Conservation (phyloP, 1,140 invertebrate genomes). For the Whitmania pigra region DNA sequence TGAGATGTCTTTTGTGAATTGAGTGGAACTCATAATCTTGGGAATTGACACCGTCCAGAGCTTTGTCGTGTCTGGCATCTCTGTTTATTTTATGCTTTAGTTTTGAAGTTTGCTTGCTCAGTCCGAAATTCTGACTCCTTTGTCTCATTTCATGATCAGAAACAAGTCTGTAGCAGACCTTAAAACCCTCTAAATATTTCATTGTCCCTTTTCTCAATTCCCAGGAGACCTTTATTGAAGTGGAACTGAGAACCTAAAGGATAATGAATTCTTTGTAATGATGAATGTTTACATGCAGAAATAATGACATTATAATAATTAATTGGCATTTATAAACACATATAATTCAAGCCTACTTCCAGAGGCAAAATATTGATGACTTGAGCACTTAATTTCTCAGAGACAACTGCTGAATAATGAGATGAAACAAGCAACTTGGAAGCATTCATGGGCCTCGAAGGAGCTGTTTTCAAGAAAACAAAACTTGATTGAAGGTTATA, state of each 20-base stretch:
- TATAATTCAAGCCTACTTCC: neutral
- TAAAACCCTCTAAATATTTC: constrained; percentile 65
- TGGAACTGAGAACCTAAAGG: constrained; percentile 62
- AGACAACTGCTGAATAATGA: neutral
- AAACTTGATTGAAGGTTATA: neutral
- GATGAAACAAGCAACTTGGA: neutral
- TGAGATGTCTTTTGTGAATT: too few species aligned
- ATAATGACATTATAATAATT: neutral
- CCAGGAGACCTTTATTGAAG: constrained; percentile 70
- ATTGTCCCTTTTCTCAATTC: constrained; percentile 49
- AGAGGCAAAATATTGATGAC: constrained; percentile 3
- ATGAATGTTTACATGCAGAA: constrained; percentile 25
- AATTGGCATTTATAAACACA: neutral
- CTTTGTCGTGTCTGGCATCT: too few species aligned
- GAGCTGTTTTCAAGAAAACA: neutral
- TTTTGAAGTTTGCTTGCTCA: too few species aligned
- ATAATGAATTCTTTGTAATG: constrained; percentile 40
- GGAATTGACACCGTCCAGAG: constrained; percentile 29
- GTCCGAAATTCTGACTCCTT: too few species aligned
- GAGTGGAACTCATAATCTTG: too few species aligned
- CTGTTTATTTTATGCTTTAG: too few species aligned
- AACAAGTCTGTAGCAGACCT: constrained; percentile 62
- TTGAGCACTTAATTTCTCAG: constrained; percentile 6
- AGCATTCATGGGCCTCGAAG: neutral
- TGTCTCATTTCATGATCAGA: too few species aligned